Evolutionary conservation across 2,888 invertebrate genomes (phyloP), one percentile per base, ranked within the genome.

Genomic region (Gymnosoma rotundatum): DNA sequence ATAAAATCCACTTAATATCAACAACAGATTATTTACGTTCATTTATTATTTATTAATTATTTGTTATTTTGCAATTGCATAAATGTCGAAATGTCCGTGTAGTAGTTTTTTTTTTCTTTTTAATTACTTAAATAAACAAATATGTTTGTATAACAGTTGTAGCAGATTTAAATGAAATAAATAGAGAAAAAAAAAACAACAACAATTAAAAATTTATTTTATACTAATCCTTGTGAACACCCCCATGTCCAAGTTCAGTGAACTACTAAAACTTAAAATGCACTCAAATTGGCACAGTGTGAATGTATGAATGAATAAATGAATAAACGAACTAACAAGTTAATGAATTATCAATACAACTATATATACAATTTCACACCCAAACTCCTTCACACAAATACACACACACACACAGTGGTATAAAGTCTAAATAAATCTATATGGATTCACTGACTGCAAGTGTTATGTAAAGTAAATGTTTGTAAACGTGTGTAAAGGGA

Each of bases 1-100:
- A 48, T 56, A 78, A 72, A 83, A 74, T 69, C 79, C 83, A 83
- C 79, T 83, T 75, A 70, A 70, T 54, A 70, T 70, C 79, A 83
- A 25, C 74, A 75, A 70, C 79, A 83, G 78, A 83, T 83, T 75
- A 74, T 75, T 75, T 70, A n/a, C 58, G 42, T 73, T 79, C 72
- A 79, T 79, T 79, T 72, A 78, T 69, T 79, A 79, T 79, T 79
- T 72, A 78, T 69, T 78, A 21, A 61, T 45, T 38, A 54, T 69
- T 78, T 78, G 50, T 69, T 60, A 76, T 60, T 76, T 48, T 32
- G 7, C 56, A 25, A 25, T 14, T 42, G 54, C 25, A 18, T n/a
- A n/a, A 36, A 12, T 36, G 6, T 2, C 20, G 52, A 9, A 20
- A 6, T 42, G 42, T 12, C 42, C 12, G 20, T 60, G 6, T 20